Evolutionary conservation across 2,888 invertebrate species (phyloP), one percentile per base, ranked within the genome.

Genomic region (Macrophya annulata): DNA sequence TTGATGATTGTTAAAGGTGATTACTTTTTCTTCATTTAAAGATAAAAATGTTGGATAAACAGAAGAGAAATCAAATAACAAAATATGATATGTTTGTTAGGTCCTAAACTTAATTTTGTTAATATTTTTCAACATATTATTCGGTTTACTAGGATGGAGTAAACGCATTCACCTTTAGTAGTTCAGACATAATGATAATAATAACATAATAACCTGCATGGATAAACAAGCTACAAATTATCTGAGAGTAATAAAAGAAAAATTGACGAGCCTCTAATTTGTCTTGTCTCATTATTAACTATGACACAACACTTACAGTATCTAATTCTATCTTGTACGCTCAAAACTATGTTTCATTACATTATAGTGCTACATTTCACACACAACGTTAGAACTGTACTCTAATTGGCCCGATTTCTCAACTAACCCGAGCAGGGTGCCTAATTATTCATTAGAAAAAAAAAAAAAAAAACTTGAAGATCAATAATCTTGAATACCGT

Each of bases 281-380:
- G 59, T 40, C 17, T 59, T 59, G 59, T 79, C 79, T 79, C 59
- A 59, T 62, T 81, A 59, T 81, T 81, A 81, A 81, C 21, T 81
- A 81, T 81, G 81, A 59, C 81, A 81, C 81, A 81, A 81, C 62
- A n/a, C 55, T 40, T 31, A 77, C 77, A 55, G 17, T 17, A 17
- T 77, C 77, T 77, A 77, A 77, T 77, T 77, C 43, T 72, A 43
- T 2, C 4, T 31, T 31, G 45, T 43, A 37, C 48, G 51, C 9
- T 25, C 25, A 51, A 31, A n/a, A 48, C 17, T 55, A 12, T 51
- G 31, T 51, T 55, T 55, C 77, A 4, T 9, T 48, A 1, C 31
- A n/a, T n/a, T n/a, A n/a, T 12, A 55, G 51, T 51, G 55, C n/a
- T 37, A 31, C 12, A 31, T 77, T 77, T 55, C 37, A 55, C 55